Conservation (phyloP, 2,888 invertebrate genomes). For the Netelia fuscicornis region DNA sequence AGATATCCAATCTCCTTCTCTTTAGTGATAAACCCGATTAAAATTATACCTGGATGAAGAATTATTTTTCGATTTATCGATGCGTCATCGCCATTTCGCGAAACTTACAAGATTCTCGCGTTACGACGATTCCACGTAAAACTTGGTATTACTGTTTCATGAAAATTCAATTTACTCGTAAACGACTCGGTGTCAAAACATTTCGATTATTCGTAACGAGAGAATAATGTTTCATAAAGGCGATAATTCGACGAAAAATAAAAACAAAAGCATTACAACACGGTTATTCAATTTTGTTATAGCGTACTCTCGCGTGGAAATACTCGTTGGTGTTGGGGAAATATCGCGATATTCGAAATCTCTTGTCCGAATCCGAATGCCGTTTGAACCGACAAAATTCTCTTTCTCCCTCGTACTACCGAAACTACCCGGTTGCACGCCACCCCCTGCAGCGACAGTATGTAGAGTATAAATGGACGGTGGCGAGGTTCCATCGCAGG, state of each 20-base stretch:
- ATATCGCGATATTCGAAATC: constrained; percentile 49
- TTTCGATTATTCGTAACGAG: too few species aligned
- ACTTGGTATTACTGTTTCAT: too few species aligned
- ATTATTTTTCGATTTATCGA: too few species aligned
- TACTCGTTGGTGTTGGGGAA: background rate
- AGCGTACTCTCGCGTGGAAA: background rate
- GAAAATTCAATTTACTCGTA: too few species aligned
- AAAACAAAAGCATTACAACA: constrained; percentile 9
- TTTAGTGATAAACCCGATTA: too few species aligned
- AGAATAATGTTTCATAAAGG: too few species aligned
- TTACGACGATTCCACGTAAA: too few species aligned
- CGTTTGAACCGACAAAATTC: constrained; percentile 18
- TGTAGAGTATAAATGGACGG: constrained; percentile 48
- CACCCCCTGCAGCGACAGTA: constrained; percentile 27
- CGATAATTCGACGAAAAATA: background rate
- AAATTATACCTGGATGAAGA: too few species aligned
- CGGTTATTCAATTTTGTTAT: constrained; percentile 43
- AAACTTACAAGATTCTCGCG: too few species aligned
- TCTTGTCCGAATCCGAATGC: constrained; percentile 49
- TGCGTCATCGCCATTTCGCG: too few species aligned
- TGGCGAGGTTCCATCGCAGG: constrained; percentile 40
- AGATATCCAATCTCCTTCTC: too few species aligned
- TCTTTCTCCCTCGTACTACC: constrained; percentile 1
- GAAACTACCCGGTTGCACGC: background rate
- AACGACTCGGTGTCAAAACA: too few species aligned